Percentiles rank a stretch among this genome's conserved stretches.
Conservation (phyloP, 2,113 vertebrate species). For the Vulpes ferrilata region DNA sequence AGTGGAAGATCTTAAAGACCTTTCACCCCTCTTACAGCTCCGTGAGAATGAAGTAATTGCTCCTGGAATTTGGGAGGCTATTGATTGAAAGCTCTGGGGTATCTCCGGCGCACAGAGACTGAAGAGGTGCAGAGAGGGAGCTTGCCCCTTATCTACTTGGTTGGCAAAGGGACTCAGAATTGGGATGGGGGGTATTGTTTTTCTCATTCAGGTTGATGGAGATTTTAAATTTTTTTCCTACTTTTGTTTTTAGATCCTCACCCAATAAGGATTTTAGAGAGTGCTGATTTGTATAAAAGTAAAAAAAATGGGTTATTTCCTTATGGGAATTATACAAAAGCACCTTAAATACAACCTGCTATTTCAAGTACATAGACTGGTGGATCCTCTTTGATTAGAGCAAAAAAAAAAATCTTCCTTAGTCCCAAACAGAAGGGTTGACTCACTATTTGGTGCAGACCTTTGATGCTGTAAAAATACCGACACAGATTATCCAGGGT, state of each 20-base stretch:
- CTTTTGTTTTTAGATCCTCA: conserved; percentile 50
- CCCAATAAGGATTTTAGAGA: conserved; percentile 38
- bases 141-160: conserved; percentile 38
- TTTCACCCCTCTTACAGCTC: conserved; percentile 41
- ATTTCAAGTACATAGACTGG: conserved; percentile 69
- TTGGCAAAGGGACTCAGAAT: conserved; percentile 59
- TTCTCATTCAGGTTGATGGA: neutral
- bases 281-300: neutral
- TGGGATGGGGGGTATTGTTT: neutral
- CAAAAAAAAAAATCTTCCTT: neutral
- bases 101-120: neutral
- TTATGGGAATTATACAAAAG: conserved; percentile 70
- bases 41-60: conserved; percentile 49
- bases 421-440: neutral
- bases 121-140: neutral
- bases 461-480: conserved; percentile 69
- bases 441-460: neutral
- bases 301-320: conserved; percentile 70
- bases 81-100: conserved; percentile 60
- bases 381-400: conserved; percentile 68
- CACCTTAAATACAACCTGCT: conserved; percentile 65
- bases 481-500: conserved; percentile 36
- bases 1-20: neutral
- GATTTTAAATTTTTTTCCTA: conserved; percentile 47
- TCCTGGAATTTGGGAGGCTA: conserved; percentile 55